phyloP scores from a whole-genome alignment of 2,888 invertebrate species.

The Agrypnus murinus region DNA sequence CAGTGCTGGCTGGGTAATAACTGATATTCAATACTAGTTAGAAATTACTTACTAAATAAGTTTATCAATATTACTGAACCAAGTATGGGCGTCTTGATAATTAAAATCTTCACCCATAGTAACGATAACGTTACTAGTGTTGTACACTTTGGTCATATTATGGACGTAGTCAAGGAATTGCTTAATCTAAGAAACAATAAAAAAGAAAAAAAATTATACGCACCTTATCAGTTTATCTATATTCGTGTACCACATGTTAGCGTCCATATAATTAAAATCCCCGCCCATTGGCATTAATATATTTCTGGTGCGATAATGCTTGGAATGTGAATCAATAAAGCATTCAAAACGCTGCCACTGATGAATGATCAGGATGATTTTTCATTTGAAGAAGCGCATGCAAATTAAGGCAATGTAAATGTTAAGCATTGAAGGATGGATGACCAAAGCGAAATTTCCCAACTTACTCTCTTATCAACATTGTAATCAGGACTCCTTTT shows the following conservation, averaged over 20 bases:
- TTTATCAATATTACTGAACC: constrained; percentile 92
- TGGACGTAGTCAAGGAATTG: constrained; percentile 75
- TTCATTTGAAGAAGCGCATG: background rate
- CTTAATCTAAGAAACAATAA: constrained; percentile 72
- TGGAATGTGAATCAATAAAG: constrained; percentile 69
- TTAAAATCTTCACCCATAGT: constrained; percentile 97
- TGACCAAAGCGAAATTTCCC: too few species aligned
- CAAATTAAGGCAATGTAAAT: background rate
- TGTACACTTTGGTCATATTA: constrained; percentile 74
- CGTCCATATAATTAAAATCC: constrained; percentile 82
- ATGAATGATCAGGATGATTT: constrained; percentile 61
- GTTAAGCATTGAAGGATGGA: too few species aligned
- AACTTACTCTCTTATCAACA: constrained; percentile 74
- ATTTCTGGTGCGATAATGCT: constrained; percentile 75
- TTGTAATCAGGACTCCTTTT: constrained; percentile 87
- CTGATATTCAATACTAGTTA: too few species aligned
- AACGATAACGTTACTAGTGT: constrained; percentile 85
- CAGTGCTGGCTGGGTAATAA: too few species aligned
- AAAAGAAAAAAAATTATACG: constrained; percentile 34
- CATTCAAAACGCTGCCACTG: constrained; percentile 63
- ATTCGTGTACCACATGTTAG: constrained; percentile 78
- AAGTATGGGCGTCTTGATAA: constrained; percentile 84
- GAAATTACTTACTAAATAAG: constrained; percentile 86
- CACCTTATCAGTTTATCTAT: constrained; percentile 84
- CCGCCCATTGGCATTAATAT: constrained; percentile 83